phyloP scores from a whole-genome alignment of 2,888 invertebrate genomes.

The Acanthosepion esculentum region DNA sequence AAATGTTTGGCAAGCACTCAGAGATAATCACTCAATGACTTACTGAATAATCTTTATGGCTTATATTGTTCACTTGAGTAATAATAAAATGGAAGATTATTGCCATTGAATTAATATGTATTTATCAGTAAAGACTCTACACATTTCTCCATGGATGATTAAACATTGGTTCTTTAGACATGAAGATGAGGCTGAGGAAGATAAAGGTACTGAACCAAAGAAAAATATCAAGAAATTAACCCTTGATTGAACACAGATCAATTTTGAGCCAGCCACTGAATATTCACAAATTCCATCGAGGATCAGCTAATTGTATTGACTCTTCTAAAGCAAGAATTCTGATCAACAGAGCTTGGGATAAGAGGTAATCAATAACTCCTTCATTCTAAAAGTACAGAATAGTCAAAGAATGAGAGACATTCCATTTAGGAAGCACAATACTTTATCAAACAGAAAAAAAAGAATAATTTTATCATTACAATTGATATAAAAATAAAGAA shows the following conservation, averaged over 20 bases:
- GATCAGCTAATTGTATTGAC: constrained; percentile 12
- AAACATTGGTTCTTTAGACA: background rate
- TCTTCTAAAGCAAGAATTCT: background rate
- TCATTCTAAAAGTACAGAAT: background rate
- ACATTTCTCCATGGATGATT: background rate
- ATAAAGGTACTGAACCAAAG: background rate
- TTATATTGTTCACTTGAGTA: background rate
- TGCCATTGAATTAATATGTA: background rate
- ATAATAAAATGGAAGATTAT: background rate
- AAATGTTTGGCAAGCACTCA: background rate
- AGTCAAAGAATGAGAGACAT: background rate
- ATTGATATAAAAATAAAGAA: background rate
- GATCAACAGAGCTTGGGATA: background rate
- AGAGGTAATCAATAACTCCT: background rate
- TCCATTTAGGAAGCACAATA: too few relatives aligned
- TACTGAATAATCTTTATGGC: background rate
- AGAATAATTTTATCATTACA: too few relatives aligned
- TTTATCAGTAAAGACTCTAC: constrained; percentile 21
- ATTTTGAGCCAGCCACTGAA: background rate
- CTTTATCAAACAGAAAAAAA: background rate
- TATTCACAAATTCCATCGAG: background rate
- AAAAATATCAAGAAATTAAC: background rate
- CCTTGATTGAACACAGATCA: constrained; percentile 15
- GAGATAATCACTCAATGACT: background rate
- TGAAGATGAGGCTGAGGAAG: background rate